These are phyloP conservation scores for Hapalemur alaotrensis DNA, from an alignment of 2,797 vertebrate species.

Conservation along the genomic window DNA sequence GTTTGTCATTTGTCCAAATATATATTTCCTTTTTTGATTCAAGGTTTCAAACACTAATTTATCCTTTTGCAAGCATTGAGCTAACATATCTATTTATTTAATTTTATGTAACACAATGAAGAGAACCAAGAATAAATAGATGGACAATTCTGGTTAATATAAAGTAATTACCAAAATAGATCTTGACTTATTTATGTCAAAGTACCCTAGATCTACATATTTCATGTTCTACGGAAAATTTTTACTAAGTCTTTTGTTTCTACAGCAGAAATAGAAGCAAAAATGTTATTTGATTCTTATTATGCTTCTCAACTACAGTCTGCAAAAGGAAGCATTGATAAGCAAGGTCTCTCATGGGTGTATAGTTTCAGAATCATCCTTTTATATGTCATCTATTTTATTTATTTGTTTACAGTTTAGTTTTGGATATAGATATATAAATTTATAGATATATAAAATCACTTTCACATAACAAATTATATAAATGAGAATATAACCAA, in stretches of 20 bases:
- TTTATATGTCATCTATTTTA: not conserved
- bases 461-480: not conserved
- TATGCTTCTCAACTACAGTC: not conserved
- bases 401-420: not conserved
- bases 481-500: not conserved
- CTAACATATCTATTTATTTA: constrained; percentile 6
- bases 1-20: not conserved
- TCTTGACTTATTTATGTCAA: not conserved
- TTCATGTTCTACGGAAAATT: not conserved
- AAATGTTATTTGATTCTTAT: not conserved
- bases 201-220: not conserved
- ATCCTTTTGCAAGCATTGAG: not conserved
- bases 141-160: not conserved
- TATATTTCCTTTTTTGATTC: not conserved
- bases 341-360: not conserved
- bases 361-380: not conserved
- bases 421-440: not conserved
- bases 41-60: not conserved
- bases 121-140: not conserved
- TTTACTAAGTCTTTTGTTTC: not conserved
- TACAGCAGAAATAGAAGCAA: not conserved
- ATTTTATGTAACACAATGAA: not conserved
- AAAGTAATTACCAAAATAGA: not conserved
- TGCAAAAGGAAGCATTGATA: not conserved
- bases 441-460: not conserved